Conservation (phyloP, 2,113 vertebrate genomes). For the Glaucidium brasilianum region DNA sequence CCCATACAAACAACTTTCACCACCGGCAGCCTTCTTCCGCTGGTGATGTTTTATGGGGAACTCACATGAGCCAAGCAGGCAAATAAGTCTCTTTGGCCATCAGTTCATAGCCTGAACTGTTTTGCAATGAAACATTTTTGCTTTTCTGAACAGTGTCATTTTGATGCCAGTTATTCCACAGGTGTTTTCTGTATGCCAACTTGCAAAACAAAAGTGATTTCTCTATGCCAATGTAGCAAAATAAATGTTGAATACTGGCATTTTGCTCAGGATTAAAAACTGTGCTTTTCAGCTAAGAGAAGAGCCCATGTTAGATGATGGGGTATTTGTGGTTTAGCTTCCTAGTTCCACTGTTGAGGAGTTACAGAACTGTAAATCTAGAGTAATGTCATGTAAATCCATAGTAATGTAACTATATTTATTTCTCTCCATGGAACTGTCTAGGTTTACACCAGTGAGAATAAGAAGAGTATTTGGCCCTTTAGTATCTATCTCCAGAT, state of each 20-base stretch:
- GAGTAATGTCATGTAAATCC: not conserved
- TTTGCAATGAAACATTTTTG: not conserved
- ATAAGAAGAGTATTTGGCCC: slow-evolving; percentile 45
- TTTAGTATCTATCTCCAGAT: slow-evolving; percentile 54
- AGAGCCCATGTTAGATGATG: not conserved
- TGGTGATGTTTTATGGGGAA: not conserved
- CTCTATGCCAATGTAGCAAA: not conserved
- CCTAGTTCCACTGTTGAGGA: not conserved
- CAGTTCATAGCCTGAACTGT: not conserved
- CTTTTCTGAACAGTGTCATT: not conserved
- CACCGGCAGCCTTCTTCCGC: not conserved
- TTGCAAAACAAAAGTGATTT: not conserved
- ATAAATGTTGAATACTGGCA: not conserved
- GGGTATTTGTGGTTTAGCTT: not conserved
- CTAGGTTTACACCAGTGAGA: slow-evolving; percentile 44
- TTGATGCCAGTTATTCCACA: not conserved
- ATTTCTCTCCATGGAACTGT: slow-evolving; percentile 10
- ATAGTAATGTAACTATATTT: slow-evolving; percentile 10
- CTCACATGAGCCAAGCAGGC: not conserved
- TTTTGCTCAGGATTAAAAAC: not conserved
- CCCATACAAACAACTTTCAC: not conserved
- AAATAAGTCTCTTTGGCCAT: not conserved
- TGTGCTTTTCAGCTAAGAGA: not conserved
- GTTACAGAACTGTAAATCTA: slow-evolving; percentile 23
- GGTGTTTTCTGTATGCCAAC: not conserved